phyloP scores from a whole-genome alignment of 2,797 vertebrate species.

The Sardinella longiceps region DNA sequence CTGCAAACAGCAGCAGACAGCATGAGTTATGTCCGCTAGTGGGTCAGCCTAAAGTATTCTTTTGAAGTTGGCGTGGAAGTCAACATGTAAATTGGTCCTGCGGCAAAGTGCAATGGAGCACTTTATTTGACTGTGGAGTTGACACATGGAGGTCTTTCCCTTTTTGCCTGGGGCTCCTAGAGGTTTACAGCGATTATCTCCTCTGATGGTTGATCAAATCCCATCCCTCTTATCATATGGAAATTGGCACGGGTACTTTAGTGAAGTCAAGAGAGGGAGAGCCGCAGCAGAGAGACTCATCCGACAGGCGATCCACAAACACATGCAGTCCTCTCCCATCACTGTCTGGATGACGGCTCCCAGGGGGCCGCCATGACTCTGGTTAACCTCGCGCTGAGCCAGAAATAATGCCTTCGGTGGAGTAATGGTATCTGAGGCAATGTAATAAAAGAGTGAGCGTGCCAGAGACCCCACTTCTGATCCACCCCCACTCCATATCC shows the following conservation, averaged over 20 bases:
- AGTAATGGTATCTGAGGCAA: slow-evolving; percentile 59
- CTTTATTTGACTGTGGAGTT: not conserved
- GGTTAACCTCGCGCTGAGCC: slow-evolving; percentile 54
- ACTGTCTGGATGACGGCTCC: slow-evolving; percentile 37
- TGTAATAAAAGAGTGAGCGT: slow-evolving; percentile 49
- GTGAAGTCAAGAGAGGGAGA: slow-evolving; percentile 8
- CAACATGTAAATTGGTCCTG: not conserved
- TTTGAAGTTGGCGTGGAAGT: not conserved
- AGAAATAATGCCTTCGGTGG: slow-evolving; percentile 55
- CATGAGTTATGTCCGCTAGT: not conserved
- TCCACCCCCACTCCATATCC: slow-evolving; percentile 40
- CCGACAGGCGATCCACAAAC: slow-evolving; percentile 45
- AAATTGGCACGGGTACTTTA: slow-evolving; percentile 33
- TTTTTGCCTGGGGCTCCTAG: slow-evolving; percentile 9
- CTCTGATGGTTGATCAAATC: slow-evolving; percentile 37
- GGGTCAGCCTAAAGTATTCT: not conserved
- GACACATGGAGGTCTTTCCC: not conserved
- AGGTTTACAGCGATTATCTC: slow-evolving; percentile 41
- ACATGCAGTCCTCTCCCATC: slow-evolving; percentile 43
- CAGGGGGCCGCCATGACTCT: slow-evolving; percentile 39
- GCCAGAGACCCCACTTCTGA: slow-evolving; percentile 38
- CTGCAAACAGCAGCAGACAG: not conserved
- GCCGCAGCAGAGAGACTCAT: slow-evolving; percentile 37
- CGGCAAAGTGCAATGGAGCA: not conserved
- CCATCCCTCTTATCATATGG: slow-evolving; percentile 38